Evolutionary conservation across 2,888 invertebrate species (phyloP).

Genomic region (Timema cristinae): DNA sequence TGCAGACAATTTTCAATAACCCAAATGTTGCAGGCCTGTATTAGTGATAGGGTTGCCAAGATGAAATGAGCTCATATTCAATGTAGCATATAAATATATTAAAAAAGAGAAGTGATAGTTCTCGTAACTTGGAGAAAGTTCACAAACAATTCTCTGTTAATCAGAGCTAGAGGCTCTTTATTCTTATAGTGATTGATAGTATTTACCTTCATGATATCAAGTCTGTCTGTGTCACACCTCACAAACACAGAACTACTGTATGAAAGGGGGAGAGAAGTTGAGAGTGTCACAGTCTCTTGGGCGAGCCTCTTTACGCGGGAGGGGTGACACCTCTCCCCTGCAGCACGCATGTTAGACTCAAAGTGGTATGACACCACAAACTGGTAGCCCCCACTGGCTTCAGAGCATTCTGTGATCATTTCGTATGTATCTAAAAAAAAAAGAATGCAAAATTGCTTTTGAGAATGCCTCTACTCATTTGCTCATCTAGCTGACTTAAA

Average conservation of each 20-base stretch:
- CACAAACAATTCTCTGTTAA: too few relatives aligned
- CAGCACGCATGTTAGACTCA: slow-evolving; percentile 79
- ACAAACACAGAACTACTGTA: slow-evolving; percentile 94
- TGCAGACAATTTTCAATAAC: too few relatives aligned
- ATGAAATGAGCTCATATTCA: too few relatives aligned
- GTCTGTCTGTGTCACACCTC: slow-evolving; percentile 86
- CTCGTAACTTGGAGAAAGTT: too few relatives aligned
- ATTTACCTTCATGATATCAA: slow-evolving; percentile 89
- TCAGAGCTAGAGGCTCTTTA: too few relatives aligned
- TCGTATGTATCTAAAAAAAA: slow-evolving; percentile 73
- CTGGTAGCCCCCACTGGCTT: slow-evolving; percentile 59
- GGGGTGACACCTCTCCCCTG: slow-evolving; percentile 82
- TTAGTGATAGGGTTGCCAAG: too few relatives aligned
- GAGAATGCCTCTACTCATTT: too few relatives aligned
- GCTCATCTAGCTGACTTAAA: too few relatives aligned
- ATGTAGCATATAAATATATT: too few relatives aligned
- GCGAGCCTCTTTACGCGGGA: slow-evolving; percentile 86
- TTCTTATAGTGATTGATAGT: too few relatives aligned
- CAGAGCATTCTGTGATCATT: slow-evolving; percentile 78
- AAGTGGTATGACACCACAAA: slow-evolving; percentile 89
- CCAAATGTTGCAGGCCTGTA: too few relatives aligned
- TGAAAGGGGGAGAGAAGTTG: slow-evolving; percentile 86
- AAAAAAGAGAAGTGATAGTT: too few relatives aligned
- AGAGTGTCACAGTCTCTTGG: slow-evolving; percentile 91
- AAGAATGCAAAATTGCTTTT: slow-evolving; percentile 16